Percentiles rank a stretch among this genome's conserved stretches.
Evolutionary conservation across 1,140 invertebrate genomes (phyloP).

Genomic region (Octopus sinensis): DNA sequence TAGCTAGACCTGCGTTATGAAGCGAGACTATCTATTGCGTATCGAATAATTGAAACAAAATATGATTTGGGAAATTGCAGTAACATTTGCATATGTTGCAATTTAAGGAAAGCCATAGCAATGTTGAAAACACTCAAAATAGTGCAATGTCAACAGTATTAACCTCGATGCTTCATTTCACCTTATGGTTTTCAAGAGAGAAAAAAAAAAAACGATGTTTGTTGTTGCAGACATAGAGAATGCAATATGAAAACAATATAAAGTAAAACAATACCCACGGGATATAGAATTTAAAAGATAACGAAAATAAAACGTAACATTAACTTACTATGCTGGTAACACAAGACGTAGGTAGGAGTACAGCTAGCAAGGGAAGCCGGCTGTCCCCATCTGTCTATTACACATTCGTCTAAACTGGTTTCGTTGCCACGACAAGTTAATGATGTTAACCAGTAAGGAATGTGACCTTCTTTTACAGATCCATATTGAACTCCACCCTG

Average conservation of each 20-base stretch:
- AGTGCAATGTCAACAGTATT: no score
- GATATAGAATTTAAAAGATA: background rate
- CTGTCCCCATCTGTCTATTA: slow-evolving; percentile 28
- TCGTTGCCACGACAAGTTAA: slow-evolving; percentile 31
- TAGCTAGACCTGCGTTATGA: no score
- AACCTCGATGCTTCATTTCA: no score
- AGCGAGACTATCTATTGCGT: background rate
- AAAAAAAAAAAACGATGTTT: no score
- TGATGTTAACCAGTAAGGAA: slow-evolving; percentile 67
- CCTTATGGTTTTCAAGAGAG: no score
- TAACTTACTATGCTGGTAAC: slow-evolving; percentile 37
- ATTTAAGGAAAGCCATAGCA: no score
- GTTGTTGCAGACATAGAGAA: no score
- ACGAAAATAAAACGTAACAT: background rate
- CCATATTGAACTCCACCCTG: slow-evolving; percentile 32
- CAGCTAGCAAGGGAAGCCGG: slow-evolving; percentile 19
- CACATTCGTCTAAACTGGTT: slow-evolving; percentile 29
- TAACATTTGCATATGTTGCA: no score
- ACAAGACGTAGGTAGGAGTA: slow-evolving; percentile 35
- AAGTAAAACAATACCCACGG: no score
- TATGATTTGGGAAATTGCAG: no score
- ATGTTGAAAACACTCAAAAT: no score
- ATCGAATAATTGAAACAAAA: background rate
- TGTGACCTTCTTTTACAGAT: slow-evolving; percentile 23
- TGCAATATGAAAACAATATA: no score